phyloP scores from a whole-genome alignment of 2,113 vertebrate genomes.

The Fulmarus glacialis region DNA sequence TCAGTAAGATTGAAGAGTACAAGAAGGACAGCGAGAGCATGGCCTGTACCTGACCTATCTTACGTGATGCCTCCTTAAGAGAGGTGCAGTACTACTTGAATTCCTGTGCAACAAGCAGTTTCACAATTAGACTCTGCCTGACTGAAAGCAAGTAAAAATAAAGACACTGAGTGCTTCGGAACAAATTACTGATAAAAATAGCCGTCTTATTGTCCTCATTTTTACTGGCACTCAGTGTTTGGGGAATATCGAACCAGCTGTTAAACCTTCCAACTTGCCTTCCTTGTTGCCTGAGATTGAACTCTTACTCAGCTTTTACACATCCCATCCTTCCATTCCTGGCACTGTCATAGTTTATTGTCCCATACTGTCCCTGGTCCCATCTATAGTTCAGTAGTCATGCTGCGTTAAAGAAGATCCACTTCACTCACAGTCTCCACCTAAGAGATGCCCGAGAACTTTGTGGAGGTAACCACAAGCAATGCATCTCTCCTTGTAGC shows the following conservation, averaged over 20 bases:
- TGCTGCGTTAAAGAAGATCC: not conserved
- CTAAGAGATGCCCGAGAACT: not conserved
- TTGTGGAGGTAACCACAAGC: not conserved
- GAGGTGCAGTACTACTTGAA: not conserved
- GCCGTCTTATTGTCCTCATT: not conserved
- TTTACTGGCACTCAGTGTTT: not conserved
- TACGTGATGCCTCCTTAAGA: not conserved
- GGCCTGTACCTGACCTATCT: not conserved
- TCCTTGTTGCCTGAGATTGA: not conserved
- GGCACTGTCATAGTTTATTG: not conserved
- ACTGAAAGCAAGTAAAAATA: not conserved
- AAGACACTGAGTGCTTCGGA: not conserved
- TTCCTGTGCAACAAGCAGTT: not conserved
- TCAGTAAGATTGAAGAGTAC: not conserved
- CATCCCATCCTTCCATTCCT: not conserved
- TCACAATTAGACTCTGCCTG: not conserved
- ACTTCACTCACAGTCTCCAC: not conserved
- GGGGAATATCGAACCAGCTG: not conserved
- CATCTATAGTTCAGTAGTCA: not conserved
- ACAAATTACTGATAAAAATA: not conserved
- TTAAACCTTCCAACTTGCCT: not conserved
- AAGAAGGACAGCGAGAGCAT: not conserved
- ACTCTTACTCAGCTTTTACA: not conserved
- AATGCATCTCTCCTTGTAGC: not conserved
- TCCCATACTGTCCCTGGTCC: not conserved